Evolutionary conservation across 2,113 vertebrate genomes (phyloP).

Genomic region (Shinisaurus crocodilurus): DNA sequence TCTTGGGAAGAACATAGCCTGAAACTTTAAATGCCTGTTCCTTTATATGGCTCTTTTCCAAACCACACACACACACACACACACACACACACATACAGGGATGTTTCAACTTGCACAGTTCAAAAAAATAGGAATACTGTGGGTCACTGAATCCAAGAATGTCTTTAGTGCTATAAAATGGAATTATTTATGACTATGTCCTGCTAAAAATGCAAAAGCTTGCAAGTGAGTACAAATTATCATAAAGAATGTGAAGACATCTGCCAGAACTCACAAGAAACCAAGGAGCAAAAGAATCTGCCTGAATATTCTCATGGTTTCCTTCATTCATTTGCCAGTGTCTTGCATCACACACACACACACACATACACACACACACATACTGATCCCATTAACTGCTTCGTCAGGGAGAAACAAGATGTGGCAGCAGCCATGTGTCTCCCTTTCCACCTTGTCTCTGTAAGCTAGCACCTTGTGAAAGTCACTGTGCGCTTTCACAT

Average conservation of each 20-base stretch:
- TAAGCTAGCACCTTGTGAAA: not conserved
- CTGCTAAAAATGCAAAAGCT: conserved; percentile 36
- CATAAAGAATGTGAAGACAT: conserved; percentile 4
- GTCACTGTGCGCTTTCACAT: not conserved
- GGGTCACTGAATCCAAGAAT: conserved; percentile 37
- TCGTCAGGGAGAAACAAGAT: not conserved
- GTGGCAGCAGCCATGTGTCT: not conserved
- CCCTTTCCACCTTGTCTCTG: not conserved
- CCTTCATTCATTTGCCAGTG: conserved; percentile 11
- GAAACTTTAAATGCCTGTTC: conserved; percentile 16
- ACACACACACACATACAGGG: not conserved
- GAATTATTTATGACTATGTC: conserved; percentile 21
- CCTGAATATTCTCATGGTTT: conserved; percentile 25
- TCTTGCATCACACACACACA: not conserved
- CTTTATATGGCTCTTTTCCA: conserved; percentile 44
- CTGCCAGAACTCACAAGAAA: conserved; percentile 24
- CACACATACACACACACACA: fast-evolving
- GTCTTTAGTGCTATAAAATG: conserved; percentile 37
- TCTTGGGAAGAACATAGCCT: conserved; percentile 2
- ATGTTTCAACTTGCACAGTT: conserved; percentile 58
- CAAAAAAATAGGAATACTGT: conserved; percentile 41
- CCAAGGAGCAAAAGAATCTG: conserved; percentile 4
- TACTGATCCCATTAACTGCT: not conserved
- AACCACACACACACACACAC: not conserved
- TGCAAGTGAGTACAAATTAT: conserved; percentile 46